A percentile compares a stretch with the other conserved stretches of the same genome.
These are phyloP conservation scores for Diceros bicornis DNA, from an alignment of 2,797 vertebrate genomes.

Conservation along the genomic window DNA sequence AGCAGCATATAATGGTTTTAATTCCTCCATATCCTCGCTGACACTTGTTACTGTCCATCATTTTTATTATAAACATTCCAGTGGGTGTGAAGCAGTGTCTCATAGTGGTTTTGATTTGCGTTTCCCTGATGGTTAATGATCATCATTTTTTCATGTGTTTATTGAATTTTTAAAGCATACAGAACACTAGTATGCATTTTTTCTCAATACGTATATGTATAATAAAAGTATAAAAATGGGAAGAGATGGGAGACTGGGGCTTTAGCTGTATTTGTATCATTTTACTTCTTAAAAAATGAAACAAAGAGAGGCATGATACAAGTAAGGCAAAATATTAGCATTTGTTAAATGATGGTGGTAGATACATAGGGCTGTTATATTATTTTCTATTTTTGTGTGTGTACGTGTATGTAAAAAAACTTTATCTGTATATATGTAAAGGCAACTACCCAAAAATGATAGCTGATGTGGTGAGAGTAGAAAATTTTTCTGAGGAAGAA, in stretches of 20 bases:
- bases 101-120: constrained; percentile 18
- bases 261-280: not conserved
- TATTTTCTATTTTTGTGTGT: not conserved
- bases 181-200: not conserved
- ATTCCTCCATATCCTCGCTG: not conserved
- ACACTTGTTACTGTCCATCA: not conserved
- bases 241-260: not conserved
- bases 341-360: constrained; percentile 45
- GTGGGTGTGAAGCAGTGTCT: not conserved
- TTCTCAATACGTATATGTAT: not conserved
- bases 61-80: not conserved
- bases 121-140: constrained; percentile 20
- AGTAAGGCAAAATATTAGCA: constrained; percentile 1
- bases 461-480: not conserved
- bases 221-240: constrained; percentile 2
- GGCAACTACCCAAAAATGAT: not conserved
- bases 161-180: not conserved
- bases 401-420: not conserved
- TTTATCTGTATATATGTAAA: not conserved
- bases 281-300: constrained; percentile 6
- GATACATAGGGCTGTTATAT: not conserved
- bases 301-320: not conserved
- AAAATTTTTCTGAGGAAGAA: constrained; percentile 32
- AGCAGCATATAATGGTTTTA: not conserved
- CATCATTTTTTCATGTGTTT: not conserved